Percentiles rank a stretch among this genome's conserved stretches.
Conservation (phyloP, 2,797 vertebrate genomes). For the Rousettus madagascariensis region DNA sequence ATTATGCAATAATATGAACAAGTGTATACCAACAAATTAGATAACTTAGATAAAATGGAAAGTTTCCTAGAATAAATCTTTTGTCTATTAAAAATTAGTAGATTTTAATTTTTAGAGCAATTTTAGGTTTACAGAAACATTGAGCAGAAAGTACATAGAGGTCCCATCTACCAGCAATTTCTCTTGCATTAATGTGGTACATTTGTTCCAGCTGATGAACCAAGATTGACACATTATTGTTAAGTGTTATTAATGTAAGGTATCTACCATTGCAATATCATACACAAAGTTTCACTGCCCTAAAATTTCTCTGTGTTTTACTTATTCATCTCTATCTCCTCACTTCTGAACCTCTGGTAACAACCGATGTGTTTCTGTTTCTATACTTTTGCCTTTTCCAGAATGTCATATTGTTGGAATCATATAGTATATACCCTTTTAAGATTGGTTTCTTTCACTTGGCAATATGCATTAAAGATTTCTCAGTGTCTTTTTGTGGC, state of each 20-base stretch:
- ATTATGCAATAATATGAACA: background rate
- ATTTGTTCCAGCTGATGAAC: background rate
- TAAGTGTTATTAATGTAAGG: background rate
- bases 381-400: background rate
- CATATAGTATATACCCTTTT: background rate
- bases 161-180: background rate
- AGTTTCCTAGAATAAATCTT: background rate
- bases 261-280: background rate
- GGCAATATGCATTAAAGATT: background rate
- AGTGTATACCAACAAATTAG: background rate
- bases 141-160: background rate
- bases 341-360: background rate
- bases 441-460: background rate
- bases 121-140: background rate
- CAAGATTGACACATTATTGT: background rate
- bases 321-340: background rate
- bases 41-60: background rate
- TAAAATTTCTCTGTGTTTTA: background rate
- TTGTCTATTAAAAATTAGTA: background rate
- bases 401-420: background rate
- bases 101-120: background rate
- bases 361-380: background rate
- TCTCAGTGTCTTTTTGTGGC: background rate
- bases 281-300: background rate
- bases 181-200: background rate